Base-by-base conservation (phyloP, 2,113 vertebrate genomes). In the Acanthisitta chloris region DNA sequence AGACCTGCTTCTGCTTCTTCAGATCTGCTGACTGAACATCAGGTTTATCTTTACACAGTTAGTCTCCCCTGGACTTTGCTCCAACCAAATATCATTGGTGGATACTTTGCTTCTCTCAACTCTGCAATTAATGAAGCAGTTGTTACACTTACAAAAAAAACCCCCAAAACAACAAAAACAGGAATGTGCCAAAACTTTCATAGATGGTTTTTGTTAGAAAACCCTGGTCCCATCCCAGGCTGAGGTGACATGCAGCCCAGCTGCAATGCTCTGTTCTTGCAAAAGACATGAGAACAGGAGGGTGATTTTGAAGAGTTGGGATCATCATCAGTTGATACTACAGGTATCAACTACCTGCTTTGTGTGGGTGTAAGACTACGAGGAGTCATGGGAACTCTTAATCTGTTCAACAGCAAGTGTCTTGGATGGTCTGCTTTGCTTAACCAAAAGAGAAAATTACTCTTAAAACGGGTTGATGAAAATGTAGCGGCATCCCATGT, bases 401-500 rank as follows among this genome's bases (percentile, higher is more conserved):
- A 54, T 76, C 74, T 83, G 54, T n/a, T 8, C 55, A 51, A 26
- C 21, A 64, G 43, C 43, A 52, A 49, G 34, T 51, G 38, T 54
- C 38, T 76, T 58, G 36, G 21, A 61, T 77, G 42, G 17, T 71
- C 73, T 91, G 54, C 43, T 93, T 93, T 93, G 78, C 79, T 88
- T 93, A 80, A 28, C 15, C 77, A 45, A 48, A 85, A 36, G 46
- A 64, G n/a, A 46, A 70, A 82, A 46, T 26, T 7, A 34, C 54
- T 69, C 42, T 54, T 59, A 29, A 52, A 94, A 57, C 0, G 0
- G 26, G 45, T 57, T 88, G 82, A 80, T 92, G 82, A 90, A 80
- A 88, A 83, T 77, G 24, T 29, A 57, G 54, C 23, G 38, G 21
- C 43, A 57, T 73, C 72, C 49, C 33, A 29, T 4, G 5, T 69